Conservation (phyloP, 92 coral and sea anemone species). For the Siderastrea siderea region DNA sequence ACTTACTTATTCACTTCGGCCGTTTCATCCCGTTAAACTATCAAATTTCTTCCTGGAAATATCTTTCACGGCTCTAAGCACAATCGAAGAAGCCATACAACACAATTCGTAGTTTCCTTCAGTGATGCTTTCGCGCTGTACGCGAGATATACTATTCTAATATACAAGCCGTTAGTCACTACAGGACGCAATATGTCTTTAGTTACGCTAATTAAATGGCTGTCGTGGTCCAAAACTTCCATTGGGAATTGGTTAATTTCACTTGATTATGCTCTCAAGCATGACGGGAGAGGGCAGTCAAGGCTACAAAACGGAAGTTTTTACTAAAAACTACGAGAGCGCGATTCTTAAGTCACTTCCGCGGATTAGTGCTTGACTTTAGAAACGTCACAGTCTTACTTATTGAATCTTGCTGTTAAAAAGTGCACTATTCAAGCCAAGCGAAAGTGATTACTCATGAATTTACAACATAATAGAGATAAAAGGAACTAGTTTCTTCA, state of each 20-base stretch:
- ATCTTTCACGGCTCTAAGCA: not conserved
- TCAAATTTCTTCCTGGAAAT: not conserved
- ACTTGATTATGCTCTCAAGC: not conserved
- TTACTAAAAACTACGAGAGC: not conserved
- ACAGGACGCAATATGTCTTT: constrained; percentile 3
- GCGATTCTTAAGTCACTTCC: not conserved
- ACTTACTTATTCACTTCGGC: not conserved
- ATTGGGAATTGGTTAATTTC: constrained; percentile 25
- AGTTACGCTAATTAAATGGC: constrained; percentile 16
- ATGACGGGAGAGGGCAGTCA: not conserved
- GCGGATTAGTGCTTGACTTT: not conserved
- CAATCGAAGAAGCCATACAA: not conserved
- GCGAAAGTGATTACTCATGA: not conserved
- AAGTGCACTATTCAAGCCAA: not conserved
- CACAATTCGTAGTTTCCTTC: not conserved
- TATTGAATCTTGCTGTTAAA: not conserved
- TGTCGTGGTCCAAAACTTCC: constrained; percentile 12
- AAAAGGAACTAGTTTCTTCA: constrained; percentile 9
- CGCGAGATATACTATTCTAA: not conserved
- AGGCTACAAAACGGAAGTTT: not conserved
- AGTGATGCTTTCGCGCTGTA: not conserved
- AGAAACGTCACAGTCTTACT: not conserved
- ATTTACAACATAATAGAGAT: not conserved
- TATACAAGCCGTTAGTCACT: constrained; percentile 12
- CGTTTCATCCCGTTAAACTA: not conserved